Conservation (phyloP, 2,888 invertebrate species). For the Pseudoips prasinana region DNA sequence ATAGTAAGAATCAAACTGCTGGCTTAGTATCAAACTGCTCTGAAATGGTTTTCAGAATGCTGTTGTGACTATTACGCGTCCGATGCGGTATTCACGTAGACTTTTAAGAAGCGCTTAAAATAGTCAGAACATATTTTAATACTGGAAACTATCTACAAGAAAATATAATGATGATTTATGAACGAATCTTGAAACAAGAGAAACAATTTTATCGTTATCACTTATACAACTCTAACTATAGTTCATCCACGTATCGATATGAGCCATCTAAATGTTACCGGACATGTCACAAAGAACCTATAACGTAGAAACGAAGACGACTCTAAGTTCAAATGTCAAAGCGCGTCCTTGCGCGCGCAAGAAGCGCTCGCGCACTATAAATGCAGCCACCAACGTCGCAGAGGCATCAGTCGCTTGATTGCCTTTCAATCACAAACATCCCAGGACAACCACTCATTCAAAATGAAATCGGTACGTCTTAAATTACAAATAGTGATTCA, state of each 20-base stretch:
- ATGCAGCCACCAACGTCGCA: conserved; percentile 43
- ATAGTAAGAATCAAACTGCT: no score
- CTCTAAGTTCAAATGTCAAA: conserved; percentile 76
- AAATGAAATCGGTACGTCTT: conserved; percentile 77
- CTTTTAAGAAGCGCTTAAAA: no score
- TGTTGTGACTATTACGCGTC: no score
- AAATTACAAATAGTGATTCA: no score
- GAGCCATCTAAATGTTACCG: conserved; percentile 34
- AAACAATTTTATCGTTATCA: no score
- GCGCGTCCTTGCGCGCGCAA: conserved; percentile 60
- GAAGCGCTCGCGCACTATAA: conserved; percentile 54
- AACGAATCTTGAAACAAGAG: no score
- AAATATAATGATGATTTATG: no score
- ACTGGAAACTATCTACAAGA: no score
- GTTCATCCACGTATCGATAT: conserved; percentile 16
- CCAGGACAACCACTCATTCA: conserved; percentile 42
- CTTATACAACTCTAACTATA: conserved; percentile 3
- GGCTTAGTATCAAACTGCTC: no score
- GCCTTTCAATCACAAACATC: conserved; percentile 47
- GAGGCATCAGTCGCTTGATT: conserved; percentile 66
- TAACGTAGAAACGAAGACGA: conserved; percentile 45
- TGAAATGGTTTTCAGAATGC: no score
- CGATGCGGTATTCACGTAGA: no score
- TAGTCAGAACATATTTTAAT: no score
- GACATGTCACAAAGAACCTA: conserved; percentile 52